Percentiles rank a stretch among this genome's conserved stretches.
Conservation (phyloP, 2,797 vertebrate species). For the Brachyrhaphis roseni region DNA sequence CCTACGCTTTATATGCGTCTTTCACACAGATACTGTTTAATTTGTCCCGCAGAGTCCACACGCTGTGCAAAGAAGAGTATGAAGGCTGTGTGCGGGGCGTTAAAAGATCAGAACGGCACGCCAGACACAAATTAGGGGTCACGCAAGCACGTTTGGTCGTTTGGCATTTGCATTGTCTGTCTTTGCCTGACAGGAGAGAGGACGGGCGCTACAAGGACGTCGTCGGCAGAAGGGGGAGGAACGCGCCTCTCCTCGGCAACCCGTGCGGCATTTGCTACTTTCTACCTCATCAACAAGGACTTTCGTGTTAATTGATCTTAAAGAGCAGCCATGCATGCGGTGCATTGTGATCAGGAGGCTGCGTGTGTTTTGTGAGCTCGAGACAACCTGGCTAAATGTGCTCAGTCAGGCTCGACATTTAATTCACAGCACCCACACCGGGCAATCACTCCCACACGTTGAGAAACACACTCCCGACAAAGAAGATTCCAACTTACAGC, state of each 20-base stretch:
- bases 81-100: conserved; percentile 49
- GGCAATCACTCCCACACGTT: conserved; percentile 46
- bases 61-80: conserved; percentile 55
- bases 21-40: conserved; percentile 63
- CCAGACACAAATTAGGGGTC: conserved; percentile 62
- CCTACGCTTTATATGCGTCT: conserved; percentile 53
- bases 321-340: conserved; percentile 67
- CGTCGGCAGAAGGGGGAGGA: conserved; percentile 9
- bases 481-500: conserved; percentile 61
- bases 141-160: conserved; percentile 35
- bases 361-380: conserved; percentile 34
- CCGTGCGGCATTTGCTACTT: conserved; percentile 66
- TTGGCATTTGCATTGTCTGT: conserved; percentile 46
- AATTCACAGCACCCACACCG: conserved; percentile 50
- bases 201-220: conserved; percentile 21
- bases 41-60: conserved; percentile 61
- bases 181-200: conserved; percentile 33
- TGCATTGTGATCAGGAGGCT: conserved; percentile 31
- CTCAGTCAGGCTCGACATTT: conserved; percentile 58
- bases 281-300: conserved; percentile 75
- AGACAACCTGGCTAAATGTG: conserved; percentile 54
- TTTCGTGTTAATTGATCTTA: conserved; percentile 82
- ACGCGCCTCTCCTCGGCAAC: conserved; percentile 25
- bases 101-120: conserved; percentile 59
- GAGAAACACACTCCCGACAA: conserved; percentile 55